These are phyloP conservation scores for Eupithecia insigniata DNA, from an alignment of 2,888 invertebrate species.

Conservation along the genomic window DNA sequence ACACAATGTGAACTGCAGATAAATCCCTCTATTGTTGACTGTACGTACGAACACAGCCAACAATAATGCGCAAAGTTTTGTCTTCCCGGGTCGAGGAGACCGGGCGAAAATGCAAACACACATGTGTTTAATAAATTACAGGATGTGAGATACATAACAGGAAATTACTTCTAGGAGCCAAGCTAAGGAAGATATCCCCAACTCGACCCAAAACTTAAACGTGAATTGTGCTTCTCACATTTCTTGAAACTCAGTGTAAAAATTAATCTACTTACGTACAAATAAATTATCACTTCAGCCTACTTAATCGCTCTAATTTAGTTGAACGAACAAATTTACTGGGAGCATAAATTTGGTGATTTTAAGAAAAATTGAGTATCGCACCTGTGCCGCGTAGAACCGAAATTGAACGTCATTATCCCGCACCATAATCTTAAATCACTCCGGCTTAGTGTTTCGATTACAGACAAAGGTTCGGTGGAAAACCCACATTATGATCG, in stretches of 20 bases:
- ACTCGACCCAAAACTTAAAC: constrained; percentile 38
- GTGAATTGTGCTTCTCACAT: constrained; percentile 27
- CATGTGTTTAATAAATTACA: constrained; percentile 53
- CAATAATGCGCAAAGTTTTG: constrained; percentile 59
- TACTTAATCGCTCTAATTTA: constrained; percentile 55
- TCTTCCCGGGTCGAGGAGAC: constrained; percentile 54
- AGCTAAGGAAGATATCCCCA: constrained; percentile 33
- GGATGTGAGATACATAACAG: constrained; percentile 47
- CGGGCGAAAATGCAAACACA: constrained; percentile 48
- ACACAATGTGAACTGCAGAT: constrained; percentile 36
- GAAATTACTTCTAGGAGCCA: constrained; percentile 54
- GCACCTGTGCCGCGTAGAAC: constrained; percentile 75
- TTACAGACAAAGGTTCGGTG: constrained; percentile 81
- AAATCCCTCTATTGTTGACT: constrained; percentile 49
- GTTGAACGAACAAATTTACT: constrained; percentile 59
- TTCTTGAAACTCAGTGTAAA: constrained; percentile 11
- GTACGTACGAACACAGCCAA: constrained; percentile 30
- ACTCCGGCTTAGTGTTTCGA: constrained; percentile 82
- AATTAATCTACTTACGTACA: constrained; percentile 31
- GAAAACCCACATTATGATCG: constrained; percentile 81
- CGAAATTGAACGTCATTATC: constrained; percentile 80
- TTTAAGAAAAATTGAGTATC: constrained; percentile 72
- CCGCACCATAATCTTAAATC: constrained; percentile 83
- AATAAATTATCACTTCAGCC: constrained; percentile 45
- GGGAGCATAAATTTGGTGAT: constrained; percentile 67